Percentiles rank a stretch among this genome's conserved stretches.
phyloP scores from a whole-genome alignment of 2,797 vertebrate genomes.

The Myotis planiceps region DNA sequence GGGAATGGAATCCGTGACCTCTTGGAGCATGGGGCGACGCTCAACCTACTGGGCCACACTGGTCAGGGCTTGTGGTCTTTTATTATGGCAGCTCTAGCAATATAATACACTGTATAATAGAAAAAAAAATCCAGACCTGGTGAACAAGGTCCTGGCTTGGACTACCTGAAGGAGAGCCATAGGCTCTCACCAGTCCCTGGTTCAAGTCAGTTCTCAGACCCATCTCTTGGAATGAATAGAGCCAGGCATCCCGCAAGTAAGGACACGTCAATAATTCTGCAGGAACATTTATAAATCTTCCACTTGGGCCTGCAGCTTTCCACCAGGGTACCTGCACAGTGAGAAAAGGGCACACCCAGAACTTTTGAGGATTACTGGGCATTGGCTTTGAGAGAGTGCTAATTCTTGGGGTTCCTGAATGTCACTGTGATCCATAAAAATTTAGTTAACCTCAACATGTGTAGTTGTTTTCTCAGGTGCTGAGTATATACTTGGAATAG shows the following conservation, averaged over 20 bases:
- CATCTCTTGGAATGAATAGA: neutral
- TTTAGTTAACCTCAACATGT: neutral
- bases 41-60: neutral
- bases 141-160: neutral
- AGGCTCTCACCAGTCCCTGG: neutral
- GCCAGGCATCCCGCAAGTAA: neutral
- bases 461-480: neutral
- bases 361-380: neutral
- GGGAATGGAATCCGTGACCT: neutral
- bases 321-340: neutral
- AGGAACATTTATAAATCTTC: neutral
- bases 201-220: neutral
- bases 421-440: neutral
- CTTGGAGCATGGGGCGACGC: neutral
- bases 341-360: neutral
- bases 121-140: neutral
- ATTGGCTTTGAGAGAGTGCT: neutral
- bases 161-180: neutral
- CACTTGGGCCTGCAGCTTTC: neutral
- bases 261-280: neutral
- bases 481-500: neutral
- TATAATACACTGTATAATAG: neutral
- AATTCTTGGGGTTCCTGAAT: neutral
- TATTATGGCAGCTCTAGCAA: neutral
- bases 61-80: neutral